These are phyloP conservation scores for Olivierus martensii DNA, from an alignment of 1,140 invertebrate genomes.

Conservation along the genomic window DNA sequence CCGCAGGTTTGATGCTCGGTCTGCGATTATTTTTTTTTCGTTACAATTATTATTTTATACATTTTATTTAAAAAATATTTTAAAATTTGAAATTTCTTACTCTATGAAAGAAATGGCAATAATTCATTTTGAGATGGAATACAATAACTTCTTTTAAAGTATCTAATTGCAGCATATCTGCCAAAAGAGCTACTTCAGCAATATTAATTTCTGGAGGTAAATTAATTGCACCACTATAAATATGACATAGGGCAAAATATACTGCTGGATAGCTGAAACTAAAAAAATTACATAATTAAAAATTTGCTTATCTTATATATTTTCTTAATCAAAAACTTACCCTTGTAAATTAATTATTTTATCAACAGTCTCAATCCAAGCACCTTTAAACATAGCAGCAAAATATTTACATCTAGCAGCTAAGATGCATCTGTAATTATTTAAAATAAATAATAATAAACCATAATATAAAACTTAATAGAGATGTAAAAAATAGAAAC, in stretches of 20 bases:
- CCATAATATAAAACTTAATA: no score
- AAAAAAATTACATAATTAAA: slow-evolving; percentile 21
- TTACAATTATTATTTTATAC: no score
- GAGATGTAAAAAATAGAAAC: no score
- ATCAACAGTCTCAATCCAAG: slow-evolving; percentile 60
- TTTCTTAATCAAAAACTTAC: slow-evolving; percentile 34
- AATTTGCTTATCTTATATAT: no score
- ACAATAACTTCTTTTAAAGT: slow-evolving; percentile 78
- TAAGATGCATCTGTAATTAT: slow-evolving; percentile 48
- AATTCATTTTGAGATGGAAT: slow-evolving; percentile 70
- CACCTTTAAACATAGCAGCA: slow-evolving; percentile 69
- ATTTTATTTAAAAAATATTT: no score
- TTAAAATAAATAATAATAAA: no score
- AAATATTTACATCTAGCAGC: slow-evolving; percentile 81
- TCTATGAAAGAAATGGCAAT: slow-evolving; percentile 81
- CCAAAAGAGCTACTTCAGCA: slow-evolving; percentile 66
- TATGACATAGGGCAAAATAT: slow-evolving; percentile 77
- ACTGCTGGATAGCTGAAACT: slow-evolving; percentile 66
- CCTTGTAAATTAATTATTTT: slow-evolving; percentile 69
- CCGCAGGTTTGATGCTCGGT: no score
- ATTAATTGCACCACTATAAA: slow-evolving; percentile 75
- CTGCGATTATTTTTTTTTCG: no score
- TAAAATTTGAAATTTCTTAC: slow-evolving; percentile 36
- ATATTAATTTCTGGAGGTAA: slow-evolving; percentile 70
- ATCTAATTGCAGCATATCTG: slow-evolving; percentile 74